Conservation (phyloP, 2,113 vertebrate genomes). For the Geococcyx californianus region DNA sequence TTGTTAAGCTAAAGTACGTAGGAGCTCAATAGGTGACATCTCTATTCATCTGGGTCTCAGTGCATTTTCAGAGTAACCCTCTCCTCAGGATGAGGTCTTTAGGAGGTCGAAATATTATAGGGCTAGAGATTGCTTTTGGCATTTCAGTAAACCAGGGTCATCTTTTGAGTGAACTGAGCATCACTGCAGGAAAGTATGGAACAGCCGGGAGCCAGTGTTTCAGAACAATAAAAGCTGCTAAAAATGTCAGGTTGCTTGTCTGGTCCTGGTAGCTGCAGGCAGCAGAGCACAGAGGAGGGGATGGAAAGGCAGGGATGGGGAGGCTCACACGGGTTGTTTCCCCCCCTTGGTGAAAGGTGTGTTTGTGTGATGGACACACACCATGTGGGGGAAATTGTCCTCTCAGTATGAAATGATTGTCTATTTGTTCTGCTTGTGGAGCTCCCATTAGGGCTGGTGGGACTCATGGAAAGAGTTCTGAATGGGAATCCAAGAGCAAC, state of each 20-base stretch:
- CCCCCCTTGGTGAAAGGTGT: background rate
- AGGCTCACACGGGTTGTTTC: background rate
- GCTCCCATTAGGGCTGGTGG: constrained; percentile 5
- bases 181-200: background rate
- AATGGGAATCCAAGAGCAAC: background rate
- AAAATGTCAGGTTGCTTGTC: background rate
- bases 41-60: constrained; percentile 10
- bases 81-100: constrained; percentile 11
- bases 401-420: constrained; percentile 58
- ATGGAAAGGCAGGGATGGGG: background rate
- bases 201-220: background rate
- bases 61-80: background rate
- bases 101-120: background rate
- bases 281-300: background rate
- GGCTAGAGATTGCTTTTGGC: constrained; percentile 17
- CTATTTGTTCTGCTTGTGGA: constrained; percentile 57
- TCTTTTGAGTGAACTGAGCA: background rate
- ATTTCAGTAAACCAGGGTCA: background rate
- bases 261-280: background rate
- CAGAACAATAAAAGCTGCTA: constrained; percentile 1
- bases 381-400: constrained; percentile 29
- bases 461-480: background rate
- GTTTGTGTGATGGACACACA: constrained; percentile 2
- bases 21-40: background rate
- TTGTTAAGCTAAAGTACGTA: background rate